These are phyloP conservation scores for Sminthurinus aureus DNA, from an alignment of 2,888 invertebrate species.

Conservation along the genomic window DNA sequence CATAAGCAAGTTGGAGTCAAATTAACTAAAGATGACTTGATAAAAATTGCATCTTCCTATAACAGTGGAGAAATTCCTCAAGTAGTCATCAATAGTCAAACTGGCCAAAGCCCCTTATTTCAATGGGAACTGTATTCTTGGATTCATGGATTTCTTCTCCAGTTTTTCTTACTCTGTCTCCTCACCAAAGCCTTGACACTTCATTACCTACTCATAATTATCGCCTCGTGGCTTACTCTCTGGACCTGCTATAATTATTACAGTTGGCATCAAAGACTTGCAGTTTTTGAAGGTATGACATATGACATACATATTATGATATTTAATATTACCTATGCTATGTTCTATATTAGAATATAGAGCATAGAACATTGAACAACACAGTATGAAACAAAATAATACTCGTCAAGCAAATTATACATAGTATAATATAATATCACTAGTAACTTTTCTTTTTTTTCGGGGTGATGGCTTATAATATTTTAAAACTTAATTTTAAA, in stretches of 20 bases:
- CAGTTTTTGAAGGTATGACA: constrained; percentile 18
- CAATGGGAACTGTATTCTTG: constrained; percentile 42
- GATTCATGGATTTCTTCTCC: constrained; percentile 45
- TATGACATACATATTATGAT: too few species aligned
- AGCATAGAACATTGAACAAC: not conserved
- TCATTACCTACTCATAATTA: constrained; percentile 34
- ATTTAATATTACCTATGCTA: not conserved
- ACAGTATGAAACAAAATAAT: not conserved
- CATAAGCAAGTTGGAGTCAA: constrained; percentile 27
- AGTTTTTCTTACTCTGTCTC: constrained; percentile 46
- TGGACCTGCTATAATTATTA: constrained; percentile 3
- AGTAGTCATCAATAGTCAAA: constrained; percentile 45
- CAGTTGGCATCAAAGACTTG: constrained; percentile 2
- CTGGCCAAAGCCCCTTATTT: constrained; percentile 28
- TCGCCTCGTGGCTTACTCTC: constrained; percentile 17
- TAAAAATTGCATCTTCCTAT: constrained; percentile 44
- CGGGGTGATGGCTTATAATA: too few species aligned
- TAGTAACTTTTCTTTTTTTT: too few species aligned
- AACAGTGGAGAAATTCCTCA: constrained; percentile 49
- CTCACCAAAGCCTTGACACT: constrained; percentile 46
- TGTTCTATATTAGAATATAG: not conserved
- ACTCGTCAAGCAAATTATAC: not conserved
- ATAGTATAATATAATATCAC: too few species aligned
- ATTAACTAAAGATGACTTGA: constrained; percentile 24
- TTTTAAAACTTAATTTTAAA: too few species aligned